These are phyloP conservation scores for Solen grandis DNA, from an alignment of 1,140 invertebrate genomes.

Conservation along the genomic window DNA sequence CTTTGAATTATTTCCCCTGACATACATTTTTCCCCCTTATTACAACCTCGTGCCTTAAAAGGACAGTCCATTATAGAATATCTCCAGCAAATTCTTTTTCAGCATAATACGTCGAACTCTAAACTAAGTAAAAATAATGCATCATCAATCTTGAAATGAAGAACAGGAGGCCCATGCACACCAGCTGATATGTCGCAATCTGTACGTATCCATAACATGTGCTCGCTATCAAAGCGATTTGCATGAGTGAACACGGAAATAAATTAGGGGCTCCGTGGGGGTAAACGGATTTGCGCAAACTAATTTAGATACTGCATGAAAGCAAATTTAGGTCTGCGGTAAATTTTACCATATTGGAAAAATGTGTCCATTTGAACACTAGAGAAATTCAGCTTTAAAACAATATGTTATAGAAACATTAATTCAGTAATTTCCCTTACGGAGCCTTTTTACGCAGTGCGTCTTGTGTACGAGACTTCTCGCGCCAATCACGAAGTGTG, in stretches of 20 bases:
- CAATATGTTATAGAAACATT: background rate
- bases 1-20: too few relatives aligned
- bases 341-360: background rate
- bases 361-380: background rate
- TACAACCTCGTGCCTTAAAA: background rate
- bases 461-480: background rate
- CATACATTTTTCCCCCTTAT: too few relatives aligned
- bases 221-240: background rate
- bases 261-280: constrained; percentile 34
- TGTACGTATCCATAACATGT: constrained; percentile 25
- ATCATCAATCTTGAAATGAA: background rate
- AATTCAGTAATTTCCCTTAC: background rate
- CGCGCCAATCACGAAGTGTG: constrained; percentile 36
- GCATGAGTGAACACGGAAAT: constrained; percentile 43
- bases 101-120: background rate
- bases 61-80: too few relatives aligned
- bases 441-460: constrained; percentile 38
- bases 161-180: background rate
- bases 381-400: background rate
- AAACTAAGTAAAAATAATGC: background rate
- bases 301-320: background rate
- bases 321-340: background rate
- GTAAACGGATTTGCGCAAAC: background rate
- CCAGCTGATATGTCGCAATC: constrained; percentile 11
- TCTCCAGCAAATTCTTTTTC: too few relatives aligned